These are phyloP conservation scores for Caprella mutica DNA, from an alignment of 2,888 invertebrate species.

Conservation along the genomic window DNA sequence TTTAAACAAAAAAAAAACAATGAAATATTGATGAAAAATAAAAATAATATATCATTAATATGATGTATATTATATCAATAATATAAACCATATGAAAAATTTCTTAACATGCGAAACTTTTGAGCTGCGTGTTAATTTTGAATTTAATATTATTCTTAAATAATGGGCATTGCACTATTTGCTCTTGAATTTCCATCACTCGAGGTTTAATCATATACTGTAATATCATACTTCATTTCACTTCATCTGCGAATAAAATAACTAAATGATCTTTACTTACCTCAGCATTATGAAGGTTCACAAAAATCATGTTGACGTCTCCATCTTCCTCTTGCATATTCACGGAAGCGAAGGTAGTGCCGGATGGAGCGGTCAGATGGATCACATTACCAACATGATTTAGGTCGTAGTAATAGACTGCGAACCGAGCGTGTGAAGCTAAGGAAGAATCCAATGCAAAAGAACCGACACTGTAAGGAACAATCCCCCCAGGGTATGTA, in stretches of 20 bases:
- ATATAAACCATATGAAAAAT: too few relatives aligned
- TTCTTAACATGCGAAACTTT: too few relatives aligned
- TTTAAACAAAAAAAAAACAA: too few relatives aligned
- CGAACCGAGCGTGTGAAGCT: constrained; percentile 36
- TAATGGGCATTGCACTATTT: too few relatives aligned
- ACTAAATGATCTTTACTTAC: constrained; percentile 1
- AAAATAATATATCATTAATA: too few relatives aligned
- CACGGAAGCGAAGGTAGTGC: constrained; percentile 30
- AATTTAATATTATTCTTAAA: too few relatives aligned
- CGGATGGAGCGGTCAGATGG: constrained; percentile 30
- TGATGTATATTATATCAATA: too few relatives aligned
- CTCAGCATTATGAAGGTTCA: constrained; percentile 31
- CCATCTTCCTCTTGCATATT: constrained; percentile 34
- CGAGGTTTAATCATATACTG: too few relatives aligned
- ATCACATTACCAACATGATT: constrained; percentile 35
- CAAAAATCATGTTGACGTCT: constrained; percentile 33
- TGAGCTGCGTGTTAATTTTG: too few relatives aligned
- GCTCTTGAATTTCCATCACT: too few relatives aligned
- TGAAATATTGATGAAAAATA: too few relatives aligned
- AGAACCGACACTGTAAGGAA: constrained; percentile 40
- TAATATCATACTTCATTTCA: background rate
- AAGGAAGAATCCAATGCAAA: constrained; percentile 48
- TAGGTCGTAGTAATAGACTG: constrained; percentile 36
- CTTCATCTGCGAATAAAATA: background rate
- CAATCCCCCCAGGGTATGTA: constrained; percentile 28